Conservation (phyloP, 2,888 invertebrate species). For the Merodon equestris region DNA sequence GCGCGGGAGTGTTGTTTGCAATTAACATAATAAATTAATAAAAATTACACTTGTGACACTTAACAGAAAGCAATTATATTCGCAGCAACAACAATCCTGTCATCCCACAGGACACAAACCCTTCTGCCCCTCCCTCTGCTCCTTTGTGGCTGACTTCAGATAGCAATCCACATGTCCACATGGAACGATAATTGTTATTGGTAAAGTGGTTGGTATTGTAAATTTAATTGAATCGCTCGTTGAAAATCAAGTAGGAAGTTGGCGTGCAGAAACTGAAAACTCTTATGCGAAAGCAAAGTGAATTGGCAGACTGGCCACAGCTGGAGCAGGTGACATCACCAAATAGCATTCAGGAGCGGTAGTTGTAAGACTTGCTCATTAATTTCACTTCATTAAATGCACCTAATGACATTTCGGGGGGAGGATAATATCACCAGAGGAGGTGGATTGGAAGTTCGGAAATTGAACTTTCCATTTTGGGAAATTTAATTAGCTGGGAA, state of each 20-base stretch:
- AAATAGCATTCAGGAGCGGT: background rate
- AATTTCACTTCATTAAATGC: conserved; percentile 6
- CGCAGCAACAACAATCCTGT: too few relatives aligned
- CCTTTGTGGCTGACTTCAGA: background rate
- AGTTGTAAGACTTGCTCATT: conserved; percentile 8
- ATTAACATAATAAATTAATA: conserved; percentile 55
- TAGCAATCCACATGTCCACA: conserved; percentile 36
- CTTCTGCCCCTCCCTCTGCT: too few relatives aligned
- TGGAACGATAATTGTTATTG: conserved; percentile 52
- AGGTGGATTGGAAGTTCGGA: too few relatives aligned
- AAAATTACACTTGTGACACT: conserved; percentile 52
- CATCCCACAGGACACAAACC: too few relatives aligned
- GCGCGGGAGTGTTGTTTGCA: conserved; percentile 47
- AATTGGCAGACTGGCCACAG: background rate
- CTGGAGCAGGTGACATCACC: conserved; percentile 9
- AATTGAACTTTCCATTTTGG: too few relatives aligned
- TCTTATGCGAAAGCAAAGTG: background rate
- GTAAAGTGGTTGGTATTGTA: conserved; percentile 44
- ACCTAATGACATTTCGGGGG: background rate
- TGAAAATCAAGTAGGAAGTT: conserved; percentile 19
- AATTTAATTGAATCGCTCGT: conserved; percentile 52
- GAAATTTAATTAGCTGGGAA: too few relatives aligned
- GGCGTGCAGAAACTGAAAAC: background rate
- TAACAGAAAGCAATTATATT: conserved; percentile 43
- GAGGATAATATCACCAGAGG: too few relatives aligned